Evolutionary conservation across 2,113 vertebrate species (phyloP), one percentile per base, ranked within the genome.

Genomic region (Nerophis ophidion): DNA sequence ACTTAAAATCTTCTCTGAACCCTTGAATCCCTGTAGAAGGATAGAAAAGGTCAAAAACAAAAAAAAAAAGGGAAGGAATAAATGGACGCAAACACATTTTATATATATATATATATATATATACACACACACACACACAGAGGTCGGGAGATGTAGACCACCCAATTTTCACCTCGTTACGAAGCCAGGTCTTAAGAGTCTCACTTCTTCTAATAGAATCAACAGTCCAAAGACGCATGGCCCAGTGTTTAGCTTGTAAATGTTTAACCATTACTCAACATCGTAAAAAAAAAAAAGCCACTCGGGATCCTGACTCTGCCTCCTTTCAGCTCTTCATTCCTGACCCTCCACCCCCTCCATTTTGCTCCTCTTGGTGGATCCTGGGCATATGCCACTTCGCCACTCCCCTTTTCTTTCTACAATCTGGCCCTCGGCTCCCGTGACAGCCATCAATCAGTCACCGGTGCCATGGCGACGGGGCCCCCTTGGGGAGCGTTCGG

Each of bases 381-480:
- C 79, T 12, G 81, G 91, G 91, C 91, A 92, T 93, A 85, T 87
- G 84, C 82, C 85, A 86, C 66, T 7, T 85, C 90, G 91, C 89
- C 93, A 88, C 88, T 92, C 89, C 89, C 89, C 87, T 88, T 88
- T 72, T 85, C 85, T 87, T 89, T 84, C 86, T 61, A 70, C 91
- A 92, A 92, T 92, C 90, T 91, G 88, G 87, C 90, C n/a, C 77
- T 88, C 85, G 89, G 90, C 90, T 16, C 76, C 54, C 74, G 74
- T 92, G 92, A 92, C 92, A 93, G 92, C 91, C 93, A 95, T 95
- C 93, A 92, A 93, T 94, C 92, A 93, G 71, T 26, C 59, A 0
- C 60, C 73, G 91, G 92, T 81, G 81, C 86, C 90, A 91, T 91
- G 91, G 92, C 85, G 90, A 92, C 89, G 48, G 83, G 84, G 88